These are phyloP conservation scores for Pempheris klunzingeri DNA, from an alignment of 2,797 vertebrate genomes.

Conservation along the genomic window DNA sequence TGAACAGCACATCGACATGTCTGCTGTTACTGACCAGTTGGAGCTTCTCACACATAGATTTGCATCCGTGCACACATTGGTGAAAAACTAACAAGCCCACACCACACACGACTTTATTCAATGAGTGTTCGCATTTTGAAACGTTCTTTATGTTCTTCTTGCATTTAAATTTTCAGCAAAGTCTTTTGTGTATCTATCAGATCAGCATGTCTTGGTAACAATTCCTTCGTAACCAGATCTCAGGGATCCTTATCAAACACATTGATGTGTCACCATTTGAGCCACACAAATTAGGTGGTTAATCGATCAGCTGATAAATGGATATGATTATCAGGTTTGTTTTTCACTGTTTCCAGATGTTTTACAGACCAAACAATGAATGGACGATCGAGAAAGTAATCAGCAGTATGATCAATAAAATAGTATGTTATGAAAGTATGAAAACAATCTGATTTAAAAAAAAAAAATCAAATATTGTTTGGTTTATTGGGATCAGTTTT, in stretches of 20 bases:
- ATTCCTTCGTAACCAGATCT: neutral
- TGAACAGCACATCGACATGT: too few species aligned
- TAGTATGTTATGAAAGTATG: too few species aligned
- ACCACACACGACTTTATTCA: neutral
- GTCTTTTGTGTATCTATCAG: neutral
- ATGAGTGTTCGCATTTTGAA: neutral
- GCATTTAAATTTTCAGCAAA: neutral
- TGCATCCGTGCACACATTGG: too few species aligned
- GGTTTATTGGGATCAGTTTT: neutral
- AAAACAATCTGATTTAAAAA: too few species aligned
- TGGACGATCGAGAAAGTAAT: neutral
- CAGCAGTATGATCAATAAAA: neutral
- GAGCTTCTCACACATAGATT: neutral
- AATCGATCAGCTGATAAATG: neutral
- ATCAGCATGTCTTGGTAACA: neutral
- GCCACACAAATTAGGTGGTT: neutral
- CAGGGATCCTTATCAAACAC: neutral
- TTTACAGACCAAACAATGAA: neutral
- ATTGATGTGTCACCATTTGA: neutral
- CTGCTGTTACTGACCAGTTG: neutral
- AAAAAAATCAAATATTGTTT: neutral
- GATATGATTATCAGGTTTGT: too few species aligned
- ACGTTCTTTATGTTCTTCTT: neutral
- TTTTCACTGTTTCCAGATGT: neutral
- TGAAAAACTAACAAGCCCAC: neutral